Conservation (phyloP, 1,140 invertebrate genomes). For the Lerema accius region DNA sequence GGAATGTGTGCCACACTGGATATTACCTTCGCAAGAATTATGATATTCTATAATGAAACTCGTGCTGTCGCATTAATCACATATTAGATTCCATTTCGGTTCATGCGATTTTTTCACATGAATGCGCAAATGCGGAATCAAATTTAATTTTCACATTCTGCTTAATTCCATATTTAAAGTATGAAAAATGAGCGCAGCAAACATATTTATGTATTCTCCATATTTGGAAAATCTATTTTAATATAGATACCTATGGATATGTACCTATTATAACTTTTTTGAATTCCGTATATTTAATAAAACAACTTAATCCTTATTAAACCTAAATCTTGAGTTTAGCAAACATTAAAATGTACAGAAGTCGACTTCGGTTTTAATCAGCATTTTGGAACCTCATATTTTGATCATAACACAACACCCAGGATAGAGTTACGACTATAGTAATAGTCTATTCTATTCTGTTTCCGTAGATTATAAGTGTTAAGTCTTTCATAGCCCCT, state of each 20-base stretch:
- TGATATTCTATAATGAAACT: slow-evolving; percentile 73
- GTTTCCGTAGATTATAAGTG: slow-evolving; percentile 18
- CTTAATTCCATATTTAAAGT: not conserved
- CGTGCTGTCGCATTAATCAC: slow-evolving; percentile 56
- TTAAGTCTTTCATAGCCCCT: slow-evolving; percentile 33
- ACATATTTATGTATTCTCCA: not conserved
- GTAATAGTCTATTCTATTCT: slow-evolving; percentile 23
- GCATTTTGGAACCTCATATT: not conserved
- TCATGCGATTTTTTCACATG: slow-evolving; percentile 4
- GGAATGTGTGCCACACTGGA: slow-evolving; percentile 67
- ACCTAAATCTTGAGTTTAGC: too few species aligned
- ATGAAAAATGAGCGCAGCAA: not conserved
- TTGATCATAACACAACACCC: slow-evolving; percentile 1
- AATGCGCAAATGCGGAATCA: not conserved
- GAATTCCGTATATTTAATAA: too few species aligned
- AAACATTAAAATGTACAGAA: too few species aligned
- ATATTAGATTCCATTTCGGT: slow-evolving; percentile 39
- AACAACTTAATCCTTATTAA: too few species aligned
- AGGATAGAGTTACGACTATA: slow-evolving; percentile 6
- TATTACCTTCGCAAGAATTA: slow-evolving; percentile 77
- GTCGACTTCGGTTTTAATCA: not conserved
- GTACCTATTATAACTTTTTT: too few species aligned
- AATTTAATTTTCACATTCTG: slow-evolving; percentile 6
- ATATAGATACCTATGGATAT: too few species aligned
- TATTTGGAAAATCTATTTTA: too few species aligned